Evolutionary conservation across 2,888 invertebrate species (phyloP).

Genomic region (Watsonalla binaria): DNA sequence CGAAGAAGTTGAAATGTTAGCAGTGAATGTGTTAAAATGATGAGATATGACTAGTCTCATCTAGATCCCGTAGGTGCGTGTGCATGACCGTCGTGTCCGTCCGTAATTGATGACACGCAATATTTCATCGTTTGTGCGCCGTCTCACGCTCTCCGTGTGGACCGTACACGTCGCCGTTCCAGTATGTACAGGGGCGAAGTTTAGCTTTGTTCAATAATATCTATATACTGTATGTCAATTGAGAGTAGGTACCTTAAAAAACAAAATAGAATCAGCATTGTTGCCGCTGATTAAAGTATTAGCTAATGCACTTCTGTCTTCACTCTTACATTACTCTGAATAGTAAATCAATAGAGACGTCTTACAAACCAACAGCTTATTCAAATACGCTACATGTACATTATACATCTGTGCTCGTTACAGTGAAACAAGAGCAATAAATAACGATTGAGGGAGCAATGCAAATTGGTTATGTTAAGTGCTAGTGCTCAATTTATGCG

Average conservation of each 20-base stretch:
- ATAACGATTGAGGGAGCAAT: background rate
- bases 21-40: background rate
- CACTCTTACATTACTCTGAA: background rate
- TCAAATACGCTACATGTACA: background rate
- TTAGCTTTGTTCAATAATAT: no score
- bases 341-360: background rate
- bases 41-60: constrained; percentile 10
- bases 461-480: background rate
- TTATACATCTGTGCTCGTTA: background rate
- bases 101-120: constrained; percentile 72
- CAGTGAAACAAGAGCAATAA: background rate
- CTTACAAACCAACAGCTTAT: background rate
- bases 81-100: constrained; percentile 44
- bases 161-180: constrained; percentile 19
- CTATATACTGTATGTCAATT: no score
- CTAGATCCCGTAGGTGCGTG: constrained; percentile 17
- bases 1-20: no score
- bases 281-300: no score
- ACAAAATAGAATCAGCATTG: no score
- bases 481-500: background rate
- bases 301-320: no score
- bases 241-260: no score
- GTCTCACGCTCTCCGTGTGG: constrained; percentile 54
- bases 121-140: constrained; percentile 73
- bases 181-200: background rate